Evolutionary conservation across 2,888 invertebrate species (phyloP), one percentile per base, ranked within the genome.

Genomic region (Tupiocoris notatus): DNA sequence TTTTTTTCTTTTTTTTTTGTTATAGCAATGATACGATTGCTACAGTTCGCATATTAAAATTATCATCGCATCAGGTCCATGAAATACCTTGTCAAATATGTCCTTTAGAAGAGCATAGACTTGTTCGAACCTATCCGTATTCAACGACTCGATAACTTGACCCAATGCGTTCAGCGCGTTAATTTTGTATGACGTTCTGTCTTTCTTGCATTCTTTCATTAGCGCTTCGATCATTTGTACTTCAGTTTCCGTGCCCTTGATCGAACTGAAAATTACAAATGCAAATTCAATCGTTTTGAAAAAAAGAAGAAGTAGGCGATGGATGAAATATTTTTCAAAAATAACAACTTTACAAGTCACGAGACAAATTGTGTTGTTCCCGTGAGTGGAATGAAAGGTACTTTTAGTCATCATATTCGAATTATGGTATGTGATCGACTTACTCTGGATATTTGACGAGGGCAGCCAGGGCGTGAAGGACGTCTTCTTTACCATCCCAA

Each of bases 401-500:
- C n/a, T n/a, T n/a, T n/a, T n/a, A n/a, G n/a, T n/a, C n/a, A n/a
- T n/a, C n/a, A n/a, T n/a, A n/a, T n/a, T n/a, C n/a, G n/a, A n/a
- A n/a, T n/a, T n/a, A n/a, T n/a, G n/a, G n/a, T n/a, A n/a, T n/a
- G n/a, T n/a, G n/a, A n/a, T n/a, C n/a, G n/a, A n/a, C 70, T 59
- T 59, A 70, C 70, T 70, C 70, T 3, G 70, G 70, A 24, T 70
- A 21, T 25, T 70, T 70, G 80, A 88, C 92, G 21, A 94, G 85
- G 18, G 90, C 90, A 0, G 93, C 90, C 2, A 95, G 83, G 0
- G 95, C 95, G 80, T 90, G 88, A 16, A 95, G 83, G 25, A 96
- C 84, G 79, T 91, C 88, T 79, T 94, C 91, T 83, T 96, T 96
- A n/a, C 96, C 96, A 80, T 90, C 90, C 89, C 95, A 96, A 0